Percentiles rank a stretch among this genome's conserved stretches.
Conservation (phyloP, 2,113 vertebrate species). For the Anseranas semipalmata region DNA sequence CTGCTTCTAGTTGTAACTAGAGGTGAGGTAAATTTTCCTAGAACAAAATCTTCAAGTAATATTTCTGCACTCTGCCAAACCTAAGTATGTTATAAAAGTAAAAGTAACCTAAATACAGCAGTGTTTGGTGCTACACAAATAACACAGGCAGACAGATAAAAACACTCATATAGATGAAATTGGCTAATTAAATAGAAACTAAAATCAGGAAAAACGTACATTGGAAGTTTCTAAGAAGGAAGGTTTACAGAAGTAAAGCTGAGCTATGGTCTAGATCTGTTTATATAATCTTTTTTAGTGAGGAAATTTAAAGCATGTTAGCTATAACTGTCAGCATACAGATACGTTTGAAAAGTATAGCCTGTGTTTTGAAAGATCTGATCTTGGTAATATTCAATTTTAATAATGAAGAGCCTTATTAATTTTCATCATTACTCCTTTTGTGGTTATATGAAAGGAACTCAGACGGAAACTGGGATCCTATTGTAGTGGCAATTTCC, state of each 20-base stretch:
- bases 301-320: not conserved
- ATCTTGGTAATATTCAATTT: not conserved
- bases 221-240: not conserved
- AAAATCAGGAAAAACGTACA: not conserved
- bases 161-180: rapidly evolving
- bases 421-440: not conserved
- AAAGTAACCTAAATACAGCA: not conserved
- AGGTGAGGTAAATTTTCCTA: not conserved
- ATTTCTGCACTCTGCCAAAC: not conserved
- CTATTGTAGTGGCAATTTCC: not conserved
- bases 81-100: not conserved
- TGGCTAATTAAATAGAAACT: not conserved
- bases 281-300: not conserved
- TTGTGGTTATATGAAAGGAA: not conserved
- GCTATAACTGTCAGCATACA: not conserved
- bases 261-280: not conserved
- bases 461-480: not conserved
- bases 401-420: not conserved
- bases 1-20: not conserved
- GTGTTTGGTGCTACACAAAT: not conserved
- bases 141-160: not conserved
- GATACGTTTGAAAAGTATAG: not conserved
- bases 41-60: not conserved
- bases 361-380: not conserved
- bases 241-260: not conserved